phyloP scores from a whole-genome alignment of 35 echinoderm and acorn worm species.

The Strongylocentrotus purpuratus region DNA sequence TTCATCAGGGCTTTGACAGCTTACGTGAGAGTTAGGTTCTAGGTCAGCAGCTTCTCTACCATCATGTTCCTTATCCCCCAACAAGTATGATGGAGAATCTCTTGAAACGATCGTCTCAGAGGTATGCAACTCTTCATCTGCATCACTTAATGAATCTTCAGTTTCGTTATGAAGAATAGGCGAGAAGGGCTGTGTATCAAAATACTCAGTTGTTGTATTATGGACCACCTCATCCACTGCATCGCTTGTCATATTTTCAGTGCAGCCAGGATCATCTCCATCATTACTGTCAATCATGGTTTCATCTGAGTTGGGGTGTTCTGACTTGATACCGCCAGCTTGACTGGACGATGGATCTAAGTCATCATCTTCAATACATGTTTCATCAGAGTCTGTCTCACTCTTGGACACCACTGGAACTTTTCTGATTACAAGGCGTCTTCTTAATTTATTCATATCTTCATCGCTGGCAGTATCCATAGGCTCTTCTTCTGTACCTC shows the following conservation, averaged over 20 bases:
- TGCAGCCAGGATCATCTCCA: background rate
- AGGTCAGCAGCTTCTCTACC: too few species aligned
- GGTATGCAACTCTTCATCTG: too few species aligned
- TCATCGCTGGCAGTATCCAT: background rate
- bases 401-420: background rate
- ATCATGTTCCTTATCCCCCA: too few species aligned
- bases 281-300: background rate
- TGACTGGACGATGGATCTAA: background rate
- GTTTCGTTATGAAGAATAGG: background rate
- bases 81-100: too few species aligned
- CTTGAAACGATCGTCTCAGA: too few species aligned
- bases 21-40: too few species aligned
- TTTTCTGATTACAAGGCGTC: background rate
- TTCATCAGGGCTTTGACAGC: too few species aligned
- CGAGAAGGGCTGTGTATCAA: background rate
- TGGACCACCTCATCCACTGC: background rate
- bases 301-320: background rate
- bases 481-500: background rate
- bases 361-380: background rate
- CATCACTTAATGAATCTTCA: background rate
- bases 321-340: background rate
- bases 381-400: background rate
- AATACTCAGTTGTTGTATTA: background rate
- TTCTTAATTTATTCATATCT: background rate
- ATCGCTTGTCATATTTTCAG: background rate